These are phyloP conservation scores for Percopsis transmontana DNA, from an alignment of 2,113 vertebrate species.

Conservation along the genomic window DNA sequence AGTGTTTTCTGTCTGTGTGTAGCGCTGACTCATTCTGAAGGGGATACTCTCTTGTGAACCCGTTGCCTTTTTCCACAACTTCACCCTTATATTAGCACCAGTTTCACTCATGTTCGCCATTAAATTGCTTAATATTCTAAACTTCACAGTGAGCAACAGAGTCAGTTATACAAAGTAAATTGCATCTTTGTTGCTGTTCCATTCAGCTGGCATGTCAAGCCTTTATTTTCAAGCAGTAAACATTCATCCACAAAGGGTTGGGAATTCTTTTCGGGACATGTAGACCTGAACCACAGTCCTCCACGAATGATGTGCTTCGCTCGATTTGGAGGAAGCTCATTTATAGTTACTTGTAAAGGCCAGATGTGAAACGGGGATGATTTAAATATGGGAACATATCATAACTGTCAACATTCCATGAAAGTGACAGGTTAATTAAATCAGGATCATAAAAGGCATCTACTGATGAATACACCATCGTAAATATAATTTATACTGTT, in stretches of 20 bases:
- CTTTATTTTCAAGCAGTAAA: neutral
- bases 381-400: slow-evolving; percentile 9
- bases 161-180: slow-evolving; percentile 10
- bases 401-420: slow-evolving; percentile 16
- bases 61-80: too few relatives aligned
- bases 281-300: too few relatives aligned
- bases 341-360: slow-evolving; percentile 8
- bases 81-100: too few relatives aligned
- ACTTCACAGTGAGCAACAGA: slow-evolving; percentile 11
- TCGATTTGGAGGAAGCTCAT: slow-evolving; percentile 6
- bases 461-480: neutral
- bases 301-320: neutral
- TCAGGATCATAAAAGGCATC: neutral
- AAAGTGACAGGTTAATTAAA: neutral
- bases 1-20: too few relatives aligned
- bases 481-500: slow-evolving; percentile 8
- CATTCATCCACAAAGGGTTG: too few relatives aligned
- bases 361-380: slow-evolving; percentile 7
- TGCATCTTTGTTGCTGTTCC: neutral
- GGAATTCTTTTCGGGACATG: too few relatives aligned
- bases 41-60: too few relatives aligned
- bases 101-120: too few relatives aligned
- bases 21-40: too few relatives aligned
- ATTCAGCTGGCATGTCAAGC: too few relatives aligned
- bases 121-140: neutral